Percentiles rank a stretch among this genome's conserved stretches.
phyloP scores from a whole-genome alignment of 1,140 invertebrate species.

The Coenobita brevimanus region DNA sequence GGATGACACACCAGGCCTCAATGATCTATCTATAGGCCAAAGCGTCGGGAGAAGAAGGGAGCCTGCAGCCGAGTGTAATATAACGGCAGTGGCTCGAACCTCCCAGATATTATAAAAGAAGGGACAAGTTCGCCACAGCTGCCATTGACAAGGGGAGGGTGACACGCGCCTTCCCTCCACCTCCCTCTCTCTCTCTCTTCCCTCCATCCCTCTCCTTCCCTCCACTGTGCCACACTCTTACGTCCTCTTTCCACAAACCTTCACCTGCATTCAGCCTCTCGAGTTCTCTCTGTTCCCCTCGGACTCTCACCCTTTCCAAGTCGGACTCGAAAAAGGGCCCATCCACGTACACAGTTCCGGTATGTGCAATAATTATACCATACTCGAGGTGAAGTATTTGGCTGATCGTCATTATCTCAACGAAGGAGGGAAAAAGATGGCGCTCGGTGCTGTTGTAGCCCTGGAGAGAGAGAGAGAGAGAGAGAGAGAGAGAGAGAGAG shows the following conservation, averaged over 20 bases:
- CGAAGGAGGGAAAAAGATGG: no score
- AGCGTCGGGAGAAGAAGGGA: neutral
- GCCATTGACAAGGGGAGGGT: constrained; percentile 37
- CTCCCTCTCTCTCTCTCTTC: no score
- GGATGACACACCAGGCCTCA: no score
- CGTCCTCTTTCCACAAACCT: constrained; percentile 46
- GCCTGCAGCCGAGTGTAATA: neutral
- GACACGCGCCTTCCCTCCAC: constrained; percentile 43
- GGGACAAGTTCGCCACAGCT: constrained; percentile 27
- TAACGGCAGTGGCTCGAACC: no score
- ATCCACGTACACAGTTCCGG: neutral
- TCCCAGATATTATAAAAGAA: constrained; percentile 35
- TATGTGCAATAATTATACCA: no score
- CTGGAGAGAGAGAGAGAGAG: neutral
- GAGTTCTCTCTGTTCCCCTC: neutral
- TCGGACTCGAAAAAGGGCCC: neutral
- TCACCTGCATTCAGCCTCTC: constrained; percentile 33
- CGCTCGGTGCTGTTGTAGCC: neutral
- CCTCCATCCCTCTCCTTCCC: no score
- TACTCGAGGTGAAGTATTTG: no score
- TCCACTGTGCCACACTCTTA: constrained; percentile 6
- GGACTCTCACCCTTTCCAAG: neutral
- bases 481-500: neutral
- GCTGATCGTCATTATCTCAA: no score
- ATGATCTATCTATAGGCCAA: neutral